Conservation (phyloP, 2,113 vertebrate genomes). For the Mohoua ochrocephala region DNA sequence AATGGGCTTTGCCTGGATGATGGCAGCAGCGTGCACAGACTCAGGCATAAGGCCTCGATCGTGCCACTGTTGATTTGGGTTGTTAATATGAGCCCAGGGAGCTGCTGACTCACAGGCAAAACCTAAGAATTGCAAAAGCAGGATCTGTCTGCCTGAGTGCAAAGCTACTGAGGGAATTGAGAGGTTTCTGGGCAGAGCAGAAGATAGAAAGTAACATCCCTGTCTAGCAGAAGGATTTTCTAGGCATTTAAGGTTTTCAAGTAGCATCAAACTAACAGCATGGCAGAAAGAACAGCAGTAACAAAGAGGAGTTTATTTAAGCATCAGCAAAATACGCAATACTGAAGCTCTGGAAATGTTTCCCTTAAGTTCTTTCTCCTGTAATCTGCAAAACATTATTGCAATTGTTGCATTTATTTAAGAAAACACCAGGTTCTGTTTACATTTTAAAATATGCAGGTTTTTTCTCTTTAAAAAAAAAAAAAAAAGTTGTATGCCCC, state of each 20-base stretch:
- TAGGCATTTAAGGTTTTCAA: slow-evolving; percentile 8
- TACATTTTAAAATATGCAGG: slow-evolving; percentile 18
- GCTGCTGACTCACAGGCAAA: not conserved
- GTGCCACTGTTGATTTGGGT: not conserved
- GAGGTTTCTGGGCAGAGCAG: not conserved
- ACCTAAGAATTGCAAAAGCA: not conserved
- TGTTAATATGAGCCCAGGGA: not conserved
- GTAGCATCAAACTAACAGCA: slow-evolving; percentile 24
- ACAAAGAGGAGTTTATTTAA: slow-evolving; percentile 42
- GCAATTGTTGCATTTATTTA: slow-evolving; percentile 60
- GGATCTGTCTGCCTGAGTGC: not conserved
- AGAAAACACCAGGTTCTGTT: slow-evolving; percentile 56
- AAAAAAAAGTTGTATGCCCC: not conserved
- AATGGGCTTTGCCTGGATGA: not conserved
- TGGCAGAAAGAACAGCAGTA: not conserved
- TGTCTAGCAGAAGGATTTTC: slow-evolving; percentile 20
- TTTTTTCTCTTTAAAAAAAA: not conserved
- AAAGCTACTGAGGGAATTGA: not conserved
- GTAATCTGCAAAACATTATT: slow-evolving; percentile 40
- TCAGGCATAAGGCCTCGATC: not conserved
- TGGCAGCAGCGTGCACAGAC: not conserved
- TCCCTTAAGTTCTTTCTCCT: slow-evolving; percentile 1
- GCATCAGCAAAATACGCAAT: slow-evolving; percentile 53
- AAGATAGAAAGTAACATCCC: not conserved
- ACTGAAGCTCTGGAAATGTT: slow-evolving; percentile 22